These are phyloP conservation scores for Andrena hattorfiana DNA, from an alignment of 2,888 invertebrate genomes.

Conservation along the genomic window DNA sequence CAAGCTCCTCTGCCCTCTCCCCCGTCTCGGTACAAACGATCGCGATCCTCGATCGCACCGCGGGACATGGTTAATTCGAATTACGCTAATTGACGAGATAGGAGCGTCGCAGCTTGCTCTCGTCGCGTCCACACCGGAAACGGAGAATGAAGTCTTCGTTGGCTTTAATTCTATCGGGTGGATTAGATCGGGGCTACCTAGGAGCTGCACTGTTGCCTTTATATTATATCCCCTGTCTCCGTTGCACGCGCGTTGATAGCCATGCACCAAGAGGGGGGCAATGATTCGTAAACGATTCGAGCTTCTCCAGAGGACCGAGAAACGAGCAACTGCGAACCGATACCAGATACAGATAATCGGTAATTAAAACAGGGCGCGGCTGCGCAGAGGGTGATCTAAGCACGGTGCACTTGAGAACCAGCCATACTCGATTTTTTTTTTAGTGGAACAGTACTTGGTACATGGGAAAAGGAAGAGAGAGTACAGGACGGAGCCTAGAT, in stretches of 20 bases:
- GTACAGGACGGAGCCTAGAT: background rate
- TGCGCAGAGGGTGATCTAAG: background rate
- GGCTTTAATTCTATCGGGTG: conserved; percentile 47
- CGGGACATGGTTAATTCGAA: conserved; percentile 74
- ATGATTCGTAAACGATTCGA: background rate
- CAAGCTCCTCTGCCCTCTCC: conserved; percentile 6
- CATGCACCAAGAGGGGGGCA: background rate
- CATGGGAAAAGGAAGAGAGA: background rate
- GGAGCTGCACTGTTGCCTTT: conserved; percentile 4
- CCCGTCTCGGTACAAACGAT: conserved; percentile 40
- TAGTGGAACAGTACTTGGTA: background rate
- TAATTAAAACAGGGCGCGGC: conserved; percentile 1
- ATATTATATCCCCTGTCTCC: conserved; percentile 16
- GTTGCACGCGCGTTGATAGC: conserved; percentile 1
- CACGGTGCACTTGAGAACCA: background rate
- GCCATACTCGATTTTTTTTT: background rate
- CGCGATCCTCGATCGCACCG: conserved; percentile 68
- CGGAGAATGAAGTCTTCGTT: conserved; percentile 57
- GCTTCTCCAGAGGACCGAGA: background rate
- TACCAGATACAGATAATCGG: background rate
- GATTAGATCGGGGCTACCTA: conserved; percentile 35
- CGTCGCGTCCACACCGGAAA: conserved; percentile 44
- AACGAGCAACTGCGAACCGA: background rate
- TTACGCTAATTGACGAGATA: conserved; percentile 72
- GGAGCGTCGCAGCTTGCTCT: conserved; percentile 31